Evolutionary conservation across 1,140 invertebrate species (phyloP), one percentile per base, ranked within the genome.

Genomic region (Dendrolimus punctatus): DNA sequence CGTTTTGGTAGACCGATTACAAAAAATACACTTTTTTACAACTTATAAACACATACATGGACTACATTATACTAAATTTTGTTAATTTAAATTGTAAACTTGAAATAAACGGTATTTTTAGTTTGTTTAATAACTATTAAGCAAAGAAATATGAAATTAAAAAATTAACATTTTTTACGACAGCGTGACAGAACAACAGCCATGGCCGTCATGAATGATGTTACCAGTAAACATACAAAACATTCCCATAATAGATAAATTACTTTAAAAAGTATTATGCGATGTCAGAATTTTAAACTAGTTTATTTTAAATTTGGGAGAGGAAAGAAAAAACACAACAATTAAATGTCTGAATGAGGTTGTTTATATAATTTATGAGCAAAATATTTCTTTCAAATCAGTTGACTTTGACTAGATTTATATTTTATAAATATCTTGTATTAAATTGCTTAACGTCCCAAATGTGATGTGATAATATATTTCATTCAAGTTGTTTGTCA

Each of bases 201-300:
- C 50, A 51, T 51, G 50, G 50, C 50, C 50, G 50, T 51, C 50
- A 51, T 36, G n/a, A 10, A n/a, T 10, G 43, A 45, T 45, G 43
- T 45, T 45, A 10, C 43, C 43, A 45, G 23, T 45, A 5, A 45
- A n/a, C 5, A 2, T 9, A 6, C 6, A 45, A 8, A n/a, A n/a
- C 23, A 2, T 23, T 6, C 4, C n/a, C n/a, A 45, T 7, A 45
- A 45, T 45, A 4, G 23, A n/a, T n/a, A n/a, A n/a, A n/a, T n/a
- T n/a, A n/a, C n/a, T 6, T 45, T n/a, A 45, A 45, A 51, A 37
- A 36, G 9, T 37, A 43, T 42, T 51, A 41, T 41, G 42, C 40
- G n/a, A n/a, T 23, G 1, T 23, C 23, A 23, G 23, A 23, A 23
- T 23, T 23, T 23, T 23, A 2, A 23, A n/a, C n/a, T n/a, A 23